Conservation (phyloP, 2,113 vertebrate genomes). For the Nothocercus nigrocapillus region DNA sequence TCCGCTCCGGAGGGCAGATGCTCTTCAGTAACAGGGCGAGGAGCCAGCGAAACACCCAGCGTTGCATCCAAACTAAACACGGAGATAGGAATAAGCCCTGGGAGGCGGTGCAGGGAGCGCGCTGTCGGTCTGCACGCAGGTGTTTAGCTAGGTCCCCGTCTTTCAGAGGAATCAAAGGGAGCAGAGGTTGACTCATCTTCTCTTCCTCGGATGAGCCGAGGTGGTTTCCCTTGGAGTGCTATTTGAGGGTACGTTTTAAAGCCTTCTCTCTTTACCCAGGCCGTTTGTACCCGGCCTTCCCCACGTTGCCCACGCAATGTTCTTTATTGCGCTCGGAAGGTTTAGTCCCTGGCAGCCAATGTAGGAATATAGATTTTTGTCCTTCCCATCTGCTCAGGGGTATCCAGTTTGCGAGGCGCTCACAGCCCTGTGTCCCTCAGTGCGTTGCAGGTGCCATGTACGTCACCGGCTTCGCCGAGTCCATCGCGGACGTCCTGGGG, state of each 20-base stretch:
- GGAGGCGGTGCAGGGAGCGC: neutral
- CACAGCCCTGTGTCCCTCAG: conserved; percentile 67
- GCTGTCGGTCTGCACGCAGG: neutral
- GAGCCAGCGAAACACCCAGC: neutral
- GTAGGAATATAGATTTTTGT: neutral
- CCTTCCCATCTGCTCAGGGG: neutral
- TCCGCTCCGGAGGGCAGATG: neutral
- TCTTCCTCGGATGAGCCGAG: neutral
- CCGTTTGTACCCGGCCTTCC: neutral
- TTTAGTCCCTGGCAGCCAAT: neutral
- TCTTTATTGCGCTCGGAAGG: neutral
- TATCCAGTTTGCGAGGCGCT: fast-evolving
- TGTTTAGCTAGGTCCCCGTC: neutral
- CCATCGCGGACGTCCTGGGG: conserved; percentile 86
- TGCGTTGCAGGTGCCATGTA: conserved; percentile 98
- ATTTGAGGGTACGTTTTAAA: neutral
- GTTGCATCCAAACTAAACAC: conserved; percentile 41
- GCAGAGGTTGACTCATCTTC: neutral
- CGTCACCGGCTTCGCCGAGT: conserved; percentile 95
- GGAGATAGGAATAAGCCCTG: neutral
- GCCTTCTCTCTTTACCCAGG: fast-evolving
- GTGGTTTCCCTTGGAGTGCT: neutral
- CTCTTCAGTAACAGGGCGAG: neutral
- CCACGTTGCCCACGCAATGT: neutral
- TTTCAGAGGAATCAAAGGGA: neutral